phyloP scores from a whole-genome alignment of 2,113 vertebrate species.

The Paramormyrops kingsleyae region DNA sequence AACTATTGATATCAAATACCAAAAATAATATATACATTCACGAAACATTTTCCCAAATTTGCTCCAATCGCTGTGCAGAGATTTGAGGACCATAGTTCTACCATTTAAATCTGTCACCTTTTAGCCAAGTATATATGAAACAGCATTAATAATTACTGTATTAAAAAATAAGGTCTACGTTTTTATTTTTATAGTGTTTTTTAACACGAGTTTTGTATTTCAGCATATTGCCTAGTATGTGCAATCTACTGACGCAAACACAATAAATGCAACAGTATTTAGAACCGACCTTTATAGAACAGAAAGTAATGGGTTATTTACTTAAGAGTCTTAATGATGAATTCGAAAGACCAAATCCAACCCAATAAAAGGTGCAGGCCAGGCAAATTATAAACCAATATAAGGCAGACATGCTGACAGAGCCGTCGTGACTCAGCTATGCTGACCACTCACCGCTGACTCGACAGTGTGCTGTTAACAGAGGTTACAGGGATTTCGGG shows the following conservation, averaged over 20 bases:
- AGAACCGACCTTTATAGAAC: background rate
- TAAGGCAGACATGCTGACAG: background rate
- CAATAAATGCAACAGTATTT: background rate
- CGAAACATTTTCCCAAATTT: background rate
- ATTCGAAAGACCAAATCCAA: background rate
- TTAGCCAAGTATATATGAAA: background rate
- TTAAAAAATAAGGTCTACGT: background rate
- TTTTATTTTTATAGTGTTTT: background rate
- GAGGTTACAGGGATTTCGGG: conserved; percentile 18
- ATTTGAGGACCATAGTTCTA: background rate
- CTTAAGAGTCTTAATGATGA: background rate
- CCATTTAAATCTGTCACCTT: background rate
- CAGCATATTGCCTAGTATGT: background rate
- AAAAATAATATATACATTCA: background rate
- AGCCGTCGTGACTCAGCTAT: conserved; percentile 23
- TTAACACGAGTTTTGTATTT: background rate
- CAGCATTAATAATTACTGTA: background rate
- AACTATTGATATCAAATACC: background rate
- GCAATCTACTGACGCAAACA: background rate
- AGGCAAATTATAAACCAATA: conserved; percentile 19
- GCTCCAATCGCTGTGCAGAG: background rate
- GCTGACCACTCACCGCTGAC: conserved; percentile 36
- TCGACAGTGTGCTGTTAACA: conserved; percentile 40
- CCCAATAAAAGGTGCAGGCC: background rate
- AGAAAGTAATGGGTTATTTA: background rate